phyloP scores from a whole-genome alignment of 2,888 invertebrate species.

The Aelia acuminata region DNA sequence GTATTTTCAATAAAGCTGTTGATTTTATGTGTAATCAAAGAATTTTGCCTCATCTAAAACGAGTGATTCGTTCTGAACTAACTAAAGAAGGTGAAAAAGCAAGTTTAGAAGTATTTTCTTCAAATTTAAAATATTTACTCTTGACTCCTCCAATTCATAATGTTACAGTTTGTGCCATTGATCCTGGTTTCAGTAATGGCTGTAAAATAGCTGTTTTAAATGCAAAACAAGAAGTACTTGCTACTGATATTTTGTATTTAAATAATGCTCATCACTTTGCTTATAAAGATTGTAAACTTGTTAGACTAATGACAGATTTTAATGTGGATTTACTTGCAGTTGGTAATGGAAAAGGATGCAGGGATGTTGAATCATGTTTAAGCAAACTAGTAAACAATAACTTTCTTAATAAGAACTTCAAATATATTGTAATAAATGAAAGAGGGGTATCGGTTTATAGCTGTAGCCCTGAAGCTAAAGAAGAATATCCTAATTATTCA shows the following conservation, averaged over 20 bases:
- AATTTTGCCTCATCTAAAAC: slow-evolving; percentile 78
- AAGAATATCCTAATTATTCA: slow-evolving; percentile 88
- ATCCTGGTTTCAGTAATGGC: slow-evolving; percentile 83
- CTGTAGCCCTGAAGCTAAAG: slow-evolving; percentile 84
- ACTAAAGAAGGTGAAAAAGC: slow-evolving; percentile 84
- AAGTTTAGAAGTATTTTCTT: slow-evolving; percentile 87
- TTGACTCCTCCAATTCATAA: slow-evolving; percentile 86
- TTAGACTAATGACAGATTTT: slow-evolving; percentile 56
- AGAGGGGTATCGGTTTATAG: slow-evolving; percentile 95
- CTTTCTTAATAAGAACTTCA: slow-evolving; percentile 73
- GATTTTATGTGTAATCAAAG: slow-evolving; percentile 67
- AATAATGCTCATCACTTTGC: slow-evolving; percentile 59
- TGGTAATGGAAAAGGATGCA: slow-evolving; percentile 92
- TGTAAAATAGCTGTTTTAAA: slow-evolving; percentile 87
- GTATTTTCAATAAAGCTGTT: slow-evolving; percentile 73
- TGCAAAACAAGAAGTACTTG: slow-evolving; percentile 69
- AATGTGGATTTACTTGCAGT: slow-evolving; percentile 79
- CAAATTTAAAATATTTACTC: slow-evolving; percentile 87
- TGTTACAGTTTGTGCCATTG: slow-evolving; percentile 85
- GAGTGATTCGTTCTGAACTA: slow-evolving; percentile 81
- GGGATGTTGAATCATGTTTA: slow-evolving; percentile 87
- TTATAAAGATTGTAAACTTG: slow-evolving; percentile 40
- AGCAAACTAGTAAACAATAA: slow-evolving; percentile 74
- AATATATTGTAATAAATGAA: slow-evolving; percentile 89
- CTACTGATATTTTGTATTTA: slow-evolving; percentile 58